Evolutionary conservation across 1,140 invertebrate species (phyloP), one percentile per base, ranked within the genome.

Genomic region (Ostrea denselamellosa): DNA sequence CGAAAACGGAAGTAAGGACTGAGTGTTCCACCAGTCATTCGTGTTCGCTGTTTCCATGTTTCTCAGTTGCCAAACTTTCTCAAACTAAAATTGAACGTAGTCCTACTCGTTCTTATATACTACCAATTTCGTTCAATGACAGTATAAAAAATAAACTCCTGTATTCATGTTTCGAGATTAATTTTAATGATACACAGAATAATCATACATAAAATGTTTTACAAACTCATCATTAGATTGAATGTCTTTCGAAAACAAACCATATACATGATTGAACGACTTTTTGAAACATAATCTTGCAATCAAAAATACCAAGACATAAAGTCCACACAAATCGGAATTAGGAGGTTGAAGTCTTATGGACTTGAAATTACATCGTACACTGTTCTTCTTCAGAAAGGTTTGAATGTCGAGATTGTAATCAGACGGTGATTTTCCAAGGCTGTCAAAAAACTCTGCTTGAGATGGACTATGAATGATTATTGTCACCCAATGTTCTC

Each of bases 401-500:
- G 25, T 58, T 10, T 28, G 53, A 0, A 85, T 85, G 58, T 85
- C 83, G 9, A 5, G 52, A 85, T 58, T 58, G 53, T 85, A 85
- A 85, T 85, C 83, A 28, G 83, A 14, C 17, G 83, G 83, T 56
- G 83, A 85, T 58, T 85, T 85, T 51, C 87, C 87, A 51, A 88
- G 84, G 22, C 84, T 88, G 28, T 88, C 87, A 65, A 85, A 85
- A 81, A 88, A 88, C 25, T 85, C 71, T 34, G 53, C 83, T 12
- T 85, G 19, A 1, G 17, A 56, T 28, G 86, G 22, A 82, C n/a
- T 86, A 9, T 58, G 85, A 2, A 89, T n/a, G 4, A 65, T 56
- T 2, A 89, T 22, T 3, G 77, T 51, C 22, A 86, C 52, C 88
- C 88, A 89, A n/a, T 89, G 88, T 86, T 86, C 85, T 71, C 88